Evolutionary conservation across 2,797 vertebrate genomes (phyloP).

Genomic region (Pteronotus mesoamericanus): DNA sequence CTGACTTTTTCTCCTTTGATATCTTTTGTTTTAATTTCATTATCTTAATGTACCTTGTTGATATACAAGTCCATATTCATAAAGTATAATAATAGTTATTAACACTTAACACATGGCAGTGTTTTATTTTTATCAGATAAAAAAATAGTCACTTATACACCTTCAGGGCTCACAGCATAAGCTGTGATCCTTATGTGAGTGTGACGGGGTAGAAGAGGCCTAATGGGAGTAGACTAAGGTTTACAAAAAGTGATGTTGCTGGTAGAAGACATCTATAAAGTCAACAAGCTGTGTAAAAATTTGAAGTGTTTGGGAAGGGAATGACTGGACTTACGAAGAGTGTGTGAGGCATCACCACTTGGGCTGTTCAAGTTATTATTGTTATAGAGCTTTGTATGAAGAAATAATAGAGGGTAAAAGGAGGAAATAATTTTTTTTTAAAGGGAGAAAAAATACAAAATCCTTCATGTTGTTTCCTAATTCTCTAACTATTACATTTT

Average conservation of each 20-base stretch:
- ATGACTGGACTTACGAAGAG: neutral
- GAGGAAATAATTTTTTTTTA: neutral
- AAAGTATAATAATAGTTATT: neutral
- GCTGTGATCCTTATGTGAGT: neutral
- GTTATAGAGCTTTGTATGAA: neutral
- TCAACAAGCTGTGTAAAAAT: neutral
- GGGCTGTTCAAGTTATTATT: neutral
- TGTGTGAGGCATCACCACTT: neutral
- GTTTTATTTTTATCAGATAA: neutral
- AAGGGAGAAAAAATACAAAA: neutral
- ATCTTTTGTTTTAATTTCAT: neutral
- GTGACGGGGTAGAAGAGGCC: neutral
- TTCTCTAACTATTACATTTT: neutral
- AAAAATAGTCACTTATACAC: neutral
- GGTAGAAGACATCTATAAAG: neutral
- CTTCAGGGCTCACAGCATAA: neutral
- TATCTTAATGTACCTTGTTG: neutral
- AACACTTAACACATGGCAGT: neutral
- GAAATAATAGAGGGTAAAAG: neutral
- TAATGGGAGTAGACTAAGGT: neutral
- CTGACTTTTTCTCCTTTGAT: neutral
- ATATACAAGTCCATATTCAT: neutral
- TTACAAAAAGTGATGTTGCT: neutral
- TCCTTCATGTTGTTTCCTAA: neutral
- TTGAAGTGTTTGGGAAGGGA: neutral